A percentile compares a stretch with the other conserved stretches of the same genome.
Conservation (phyloP, 2,113 vertebrate genomes). For the Ahaetulla prasina region DNA sequence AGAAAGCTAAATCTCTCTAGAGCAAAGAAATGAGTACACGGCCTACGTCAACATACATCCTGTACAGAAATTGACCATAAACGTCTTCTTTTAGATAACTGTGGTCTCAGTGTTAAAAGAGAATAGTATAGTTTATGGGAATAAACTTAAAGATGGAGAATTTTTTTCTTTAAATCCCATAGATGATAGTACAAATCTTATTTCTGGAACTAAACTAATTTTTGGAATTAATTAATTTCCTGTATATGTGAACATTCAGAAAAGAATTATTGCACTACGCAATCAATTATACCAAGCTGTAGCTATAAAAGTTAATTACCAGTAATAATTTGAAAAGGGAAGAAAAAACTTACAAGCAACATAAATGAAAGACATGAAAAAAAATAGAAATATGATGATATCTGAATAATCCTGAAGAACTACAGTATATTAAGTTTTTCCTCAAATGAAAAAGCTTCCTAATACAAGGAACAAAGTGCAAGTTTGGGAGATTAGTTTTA, state of each 20-base stretch:
- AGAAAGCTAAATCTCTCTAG: constrained; percentile 52
- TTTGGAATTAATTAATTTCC: background rate
- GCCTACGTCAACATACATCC: constrained; percentile 32
- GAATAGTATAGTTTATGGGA: constrained; percentile 19
- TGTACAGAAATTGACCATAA: constrained; percentile 22
- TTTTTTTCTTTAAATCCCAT: background rate
- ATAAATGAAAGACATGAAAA: background rate
- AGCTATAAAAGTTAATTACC: background rate
- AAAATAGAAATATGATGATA: background rate
- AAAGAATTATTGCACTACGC: background rate
- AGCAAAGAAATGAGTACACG: constrained; percentile 43
- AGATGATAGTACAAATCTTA: background rate
- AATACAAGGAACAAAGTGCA: background rate
- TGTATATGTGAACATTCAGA: background rate
- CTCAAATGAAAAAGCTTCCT: background rate
- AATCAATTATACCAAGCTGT: background rate
- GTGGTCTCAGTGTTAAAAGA: constrained; percentile 5
- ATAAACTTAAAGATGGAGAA: background rate
- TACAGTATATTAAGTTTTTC: background rate
- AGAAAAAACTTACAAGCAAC: background rate
- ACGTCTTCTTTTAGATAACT: constrained; percentile 24
- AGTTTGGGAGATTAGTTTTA: background rate
- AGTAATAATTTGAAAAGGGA: background rate
- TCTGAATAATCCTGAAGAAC: background rate
- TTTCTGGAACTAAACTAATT: background rate